A percentile compares a stretch with the other conserved stretches of the same genome.
phyloP scores from a whole-genome alignment of 2,113 vertebrate species.

The Lanius ludovicianus region DNA sequence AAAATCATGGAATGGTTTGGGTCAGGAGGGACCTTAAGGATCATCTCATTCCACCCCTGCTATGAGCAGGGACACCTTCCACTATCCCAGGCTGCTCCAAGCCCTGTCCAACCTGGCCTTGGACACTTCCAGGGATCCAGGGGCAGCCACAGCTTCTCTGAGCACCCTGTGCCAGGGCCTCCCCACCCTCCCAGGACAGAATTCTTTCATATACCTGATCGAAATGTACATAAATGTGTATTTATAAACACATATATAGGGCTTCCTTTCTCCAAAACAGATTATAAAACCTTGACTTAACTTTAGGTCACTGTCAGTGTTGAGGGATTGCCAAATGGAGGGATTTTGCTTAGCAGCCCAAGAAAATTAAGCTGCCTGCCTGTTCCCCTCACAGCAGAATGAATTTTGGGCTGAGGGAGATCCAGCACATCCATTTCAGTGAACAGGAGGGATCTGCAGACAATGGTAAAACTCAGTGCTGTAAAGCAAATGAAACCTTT shows the following conservation, averaged over 20 bases:
- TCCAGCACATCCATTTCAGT: background rate
- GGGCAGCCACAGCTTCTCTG: background rate
- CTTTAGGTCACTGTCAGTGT: background rate
- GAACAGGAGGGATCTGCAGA: fast-evolving
- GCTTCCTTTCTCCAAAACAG: background rate
- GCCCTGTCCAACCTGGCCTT: fast-evolving
- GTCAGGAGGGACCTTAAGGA: background rate
- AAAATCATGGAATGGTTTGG: background rate
- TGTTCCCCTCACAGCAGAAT: background rate
- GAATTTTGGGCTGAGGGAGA: background rate
- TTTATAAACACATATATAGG: background rate
- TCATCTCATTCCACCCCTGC: background rate
- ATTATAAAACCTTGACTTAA: background rate
- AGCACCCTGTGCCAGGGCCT: background rate
- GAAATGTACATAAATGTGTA: background rate
- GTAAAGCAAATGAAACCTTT: background rate
- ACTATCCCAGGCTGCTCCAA: fast-evolving
- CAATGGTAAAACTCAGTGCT: background rate
- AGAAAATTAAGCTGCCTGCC: background rate
- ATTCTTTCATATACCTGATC: background rate
- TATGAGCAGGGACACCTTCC: background rate
- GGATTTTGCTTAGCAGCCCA: background rate
- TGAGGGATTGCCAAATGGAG: background rate
- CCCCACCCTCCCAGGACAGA: background rate
- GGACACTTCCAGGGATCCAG: background rate